Evolutionary conservation across 2,113 vertebrate species (phyloP).

Genomic region (Delphinapterus leucas): DNA sequence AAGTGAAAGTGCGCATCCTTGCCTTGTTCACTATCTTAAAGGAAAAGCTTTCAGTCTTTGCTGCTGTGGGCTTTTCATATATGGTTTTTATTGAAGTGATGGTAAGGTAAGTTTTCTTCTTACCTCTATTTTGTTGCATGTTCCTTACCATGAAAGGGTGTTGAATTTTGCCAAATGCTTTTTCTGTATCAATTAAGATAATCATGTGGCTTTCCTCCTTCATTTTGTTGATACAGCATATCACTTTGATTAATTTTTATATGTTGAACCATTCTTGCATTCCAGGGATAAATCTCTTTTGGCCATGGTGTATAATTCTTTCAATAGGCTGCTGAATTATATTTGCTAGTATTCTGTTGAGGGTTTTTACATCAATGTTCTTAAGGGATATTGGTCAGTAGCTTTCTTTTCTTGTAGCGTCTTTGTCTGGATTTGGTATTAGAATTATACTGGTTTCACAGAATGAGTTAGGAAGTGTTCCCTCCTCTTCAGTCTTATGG

Average conservation of each 20-base stretch:
- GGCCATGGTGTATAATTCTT: background rate
- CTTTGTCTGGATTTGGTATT: background rate
- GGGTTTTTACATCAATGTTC: background rate
- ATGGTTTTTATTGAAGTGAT: background rate
- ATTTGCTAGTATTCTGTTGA: background rate
- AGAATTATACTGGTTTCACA: background rate
- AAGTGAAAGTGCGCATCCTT: background rate
- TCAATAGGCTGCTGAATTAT: background rate
- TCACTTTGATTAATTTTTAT: background rate
- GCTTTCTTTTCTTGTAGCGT: background rate
- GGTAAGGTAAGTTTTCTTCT: background rate
- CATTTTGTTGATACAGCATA: background rate
- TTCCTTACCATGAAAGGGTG: background rate
- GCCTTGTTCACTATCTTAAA: background rate
- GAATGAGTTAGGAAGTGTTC: background rate
- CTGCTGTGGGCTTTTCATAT: background rate
- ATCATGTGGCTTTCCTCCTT: background rate
- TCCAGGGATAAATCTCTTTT: background rate
- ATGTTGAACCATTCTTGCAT: background rate
- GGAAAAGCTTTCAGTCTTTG: background rate
- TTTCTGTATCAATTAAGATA: background rate
- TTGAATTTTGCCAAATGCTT: background rate
- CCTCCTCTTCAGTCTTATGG: background rate
- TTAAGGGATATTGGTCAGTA: background rate
- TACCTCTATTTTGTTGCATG: background rate